These are phyloP conservation scores for Erpobdella octoculata DNA, from an alignment of 2,888 invertebrate species.

Conservation along the genomic window DNA sequence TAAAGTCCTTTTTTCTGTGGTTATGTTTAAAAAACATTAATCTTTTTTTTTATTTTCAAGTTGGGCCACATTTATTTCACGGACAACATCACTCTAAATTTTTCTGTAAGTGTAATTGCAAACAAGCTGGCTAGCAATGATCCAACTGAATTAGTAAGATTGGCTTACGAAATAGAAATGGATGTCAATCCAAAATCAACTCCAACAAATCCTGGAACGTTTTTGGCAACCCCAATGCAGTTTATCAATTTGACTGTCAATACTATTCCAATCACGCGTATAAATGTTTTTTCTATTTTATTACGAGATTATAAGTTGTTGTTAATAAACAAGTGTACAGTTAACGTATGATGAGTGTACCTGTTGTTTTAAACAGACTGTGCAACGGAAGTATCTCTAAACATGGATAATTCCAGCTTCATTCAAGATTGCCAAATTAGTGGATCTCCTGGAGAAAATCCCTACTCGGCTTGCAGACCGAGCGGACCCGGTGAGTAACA, in stretches of 20 bases:
- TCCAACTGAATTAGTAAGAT: conserved; percentile 1
- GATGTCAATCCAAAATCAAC: neutral
- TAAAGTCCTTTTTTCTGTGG: neutral
- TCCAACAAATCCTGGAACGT: neutral
- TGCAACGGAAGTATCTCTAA: neutral
- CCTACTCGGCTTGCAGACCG: conserved; percentile 7
- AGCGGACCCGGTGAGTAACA: neutral
- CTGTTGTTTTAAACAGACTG: conserved; percentile 10
- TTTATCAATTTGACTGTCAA: conserved; percentile 16
- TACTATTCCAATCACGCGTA: conserved; percentile 1
- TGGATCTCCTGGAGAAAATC: conserved; percentile 34
- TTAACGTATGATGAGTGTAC: too few species aligned
- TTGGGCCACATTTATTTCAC: conserved; percentile 28
- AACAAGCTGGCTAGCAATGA: neutral
- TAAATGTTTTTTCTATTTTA: neutral
- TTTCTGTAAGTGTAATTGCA: neutral
- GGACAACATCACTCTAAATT: conserved; percentile 19
- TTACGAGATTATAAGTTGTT: neutral
- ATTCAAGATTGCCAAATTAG: conserved; percentile 25
- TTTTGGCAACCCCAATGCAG: neutral
- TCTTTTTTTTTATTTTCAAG: neutral
- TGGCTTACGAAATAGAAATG: conserved; percentile 8
- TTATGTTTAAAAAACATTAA: neutral
- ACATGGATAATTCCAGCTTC: neutral
- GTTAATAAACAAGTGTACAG: too few species aligned